phyloP scores from a whole-genome alignment of 64 coral and sea anemone genomes.

The Astreopora myriophthalma region DNA sequence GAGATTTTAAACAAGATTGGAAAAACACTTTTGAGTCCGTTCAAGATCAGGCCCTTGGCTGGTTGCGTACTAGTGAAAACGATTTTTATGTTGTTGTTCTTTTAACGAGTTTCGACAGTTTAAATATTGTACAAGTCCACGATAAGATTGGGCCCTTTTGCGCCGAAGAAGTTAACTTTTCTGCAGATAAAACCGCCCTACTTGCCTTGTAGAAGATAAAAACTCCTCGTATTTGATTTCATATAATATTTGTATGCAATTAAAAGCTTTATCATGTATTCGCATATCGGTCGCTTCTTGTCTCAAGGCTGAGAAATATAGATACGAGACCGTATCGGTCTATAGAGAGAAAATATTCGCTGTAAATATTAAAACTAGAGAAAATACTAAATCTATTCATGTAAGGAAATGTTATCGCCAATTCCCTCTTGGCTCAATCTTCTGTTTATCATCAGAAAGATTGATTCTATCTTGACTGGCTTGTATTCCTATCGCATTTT shows the following conservation, averaged over 20 bases:
- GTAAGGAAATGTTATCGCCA: slow-evolving; percentile 19
- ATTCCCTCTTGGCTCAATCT: neutral
- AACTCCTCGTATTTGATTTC: slow-evolving; percentile 81
- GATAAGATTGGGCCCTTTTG: slow-evolving; percentile 64
- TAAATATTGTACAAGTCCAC: slow-evolving; percentile 72
- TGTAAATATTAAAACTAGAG: slow-evolving; percentile 45
- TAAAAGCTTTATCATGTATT: slow-evolving; percentile 77
- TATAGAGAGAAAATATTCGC: slow-evolving; percentile 33
- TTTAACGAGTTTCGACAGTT: slow-evolving; percentile 51
- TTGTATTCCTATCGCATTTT: neutral
- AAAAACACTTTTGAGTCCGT: neutral
- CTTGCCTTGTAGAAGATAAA: slow-evolving; percentile 62
- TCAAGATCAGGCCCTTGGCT: neutral
- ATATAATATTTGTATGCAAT: slow-evolving; percentile 81
- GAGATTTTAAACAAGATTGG: neutral
- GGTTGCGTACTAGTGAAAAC: neutral
- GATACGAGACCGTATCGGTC: slow-evolving; percentile 69
- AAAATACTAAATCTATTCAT: slow-evolving; percentile 47
- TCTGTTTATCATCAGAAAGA: neutral
- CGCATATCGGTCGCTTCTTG: slow-evolving; percentile 77
- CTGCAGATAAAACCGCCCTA: slow-evolving; percentile 72
- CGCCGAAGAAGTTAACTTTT: slow-evolving; percentile 59
- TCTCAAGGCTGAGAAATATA: slow-evolving; percentile 47
- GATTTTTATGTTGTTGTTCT: slow-evolving; percentile 11
- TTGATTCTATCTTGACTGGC: neutral